A percentile compares a stretch with the other conserved stretches of the same genome.
Conservation (phyloP, 2,888 invertebrate genomes). For the Tachina lurida region DNA sequence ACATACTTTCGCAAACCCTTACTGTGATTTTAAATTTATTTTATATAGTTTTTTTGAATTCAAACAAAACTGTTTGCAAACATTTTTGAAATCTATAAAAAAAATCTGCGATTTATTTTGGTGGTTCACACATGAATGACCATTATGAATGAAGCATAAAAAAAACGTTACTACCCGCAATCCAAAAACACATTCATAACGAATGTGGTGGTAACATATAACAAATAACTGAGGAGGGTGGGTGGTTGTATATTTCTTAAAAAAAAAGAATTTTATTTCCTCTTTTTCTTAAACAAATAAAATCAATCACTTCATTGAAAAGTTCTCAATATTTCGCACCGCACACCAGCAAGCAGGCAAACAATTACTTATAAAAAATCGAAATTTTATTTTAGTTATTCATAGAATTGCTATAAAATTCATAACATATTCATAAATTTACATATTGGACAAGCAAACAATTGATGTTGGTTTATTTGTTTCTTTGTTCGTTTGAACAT, state of each 20-base stretch:
- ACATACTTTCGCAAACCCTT: conserved; percentile 14
- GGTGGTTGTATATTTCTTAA: conserved; percentile 43
- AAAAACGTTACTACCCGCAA: conserved; percentile 58
- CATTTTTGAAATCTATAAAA: conserved; percentile 42
- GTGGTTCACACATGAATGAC: conserved; percentile 70
- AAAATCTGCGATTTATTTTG: conserved; percentile 65
- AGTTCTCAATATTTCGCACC: conserved; percentile 58
- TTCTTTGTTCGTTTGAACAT: conserved; percentile 13
- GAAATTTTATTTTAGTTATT: conserved; percentile 57
- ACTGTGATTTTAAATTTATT: conserved; percentile 22
- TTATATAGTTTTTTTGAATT: conserved; percentile 4
- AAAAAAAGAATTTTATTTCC: conserved; percentile 10
- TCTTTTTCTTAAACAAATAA: conserved; percentile 71
- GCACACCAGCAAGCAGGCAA: conserved; percentile 20
- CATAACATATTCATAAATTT: conserved; percentile 67
- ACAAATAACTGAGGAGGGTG: neutral
- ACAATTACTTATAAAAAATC: conserved; percentile 30
- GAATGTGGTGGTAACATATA: conserved; percentile 27
- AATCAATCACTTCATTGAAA: conserved; percentile 82
- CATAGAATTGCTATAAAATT: conserved; percentile 59
- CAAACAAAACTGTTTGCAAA: conserved; percentile 36
- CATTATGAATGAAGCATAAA: conserved; percentile 33
- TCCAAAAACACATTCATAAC: conserved; percentile 32
- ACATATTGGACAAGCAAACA: conserved; percentile 45
- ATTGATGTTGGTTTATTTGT: neutral